phyloP scores from a whole-genome alignment of 2,888 invertebrate species.

The Pollenia griseotomentosa region DNA sequence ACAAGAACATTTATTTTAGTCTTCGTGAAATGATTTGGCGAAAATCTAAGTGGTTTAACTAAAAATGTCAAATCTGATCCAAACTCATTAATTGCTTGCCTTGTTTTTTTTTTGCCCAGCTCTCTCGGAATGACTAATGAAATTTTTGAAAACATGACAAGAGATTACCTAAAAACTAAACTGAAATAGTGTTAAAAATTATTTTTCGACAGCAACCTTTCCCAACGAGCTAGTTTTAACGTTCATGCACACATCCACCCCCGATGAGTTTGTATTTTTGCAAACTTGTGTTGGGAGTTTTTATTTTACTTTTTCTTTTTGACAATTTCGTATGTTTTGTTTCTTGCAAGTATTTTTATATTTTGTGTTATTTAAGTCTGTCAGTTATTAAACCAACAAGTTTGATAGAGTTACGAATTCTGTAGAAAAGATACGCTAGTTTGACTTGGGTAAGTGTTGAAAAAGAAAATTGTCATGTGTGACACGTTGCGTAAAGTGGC shows the following conservation, averaged over 20 bases:
- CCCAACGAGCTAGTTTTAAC: not conserved
- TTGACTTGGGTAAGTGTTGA: slow-evolving; percentile 63
- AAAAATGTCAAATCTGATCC: slow-evolving; percentile 47
- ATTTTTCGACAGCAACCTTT: not conserved
- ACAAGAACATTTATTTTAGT: not conserved
- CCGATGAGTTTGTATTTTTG: slow-evolving; percentile 1
- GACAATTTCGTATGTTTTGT: not conserved
- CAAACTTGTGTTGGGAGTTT: slow-evolving; percentile 5
- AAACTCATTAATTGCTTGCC: slow-evolving; percentile 45
- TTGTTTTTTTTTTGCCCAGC: slow-evolving; percentile 7
- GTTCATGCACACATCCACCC: not conserved
- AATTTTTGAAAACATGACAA: slow-evolving; percentile 31
- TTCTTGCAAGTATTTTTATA: slow-evolving; percentile 5
- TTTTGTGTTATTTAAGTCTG: slow-evolving; percentile 47
- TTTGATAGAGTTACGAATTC: slow-evolving; percentile 53
- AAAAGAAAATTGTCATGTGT: slow-evolving; percentile 70
- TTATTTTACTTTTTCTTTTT: not conserved
- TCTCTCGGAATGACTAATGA: slow-evolving; percentile 51
- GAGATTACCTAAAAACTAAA: slow-evolving; percentile 14
- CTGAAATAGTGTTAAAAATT: not conserved
- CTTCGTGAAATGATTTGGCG: slow-evolving; percentile 6
- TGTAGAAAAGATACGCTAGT: slow-evolving; percentile 34
- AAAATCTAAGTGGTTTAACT: slow-evolving; percentile 11
- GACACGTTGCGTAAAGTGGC: slow-evolving; percentile 64
- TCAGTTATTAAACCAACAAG: slow-evolving; percentile 59